These are phyloP conservation scores for Lordiphosa fenestrarum DNA, from an alignment of 2,888 invertebrate species.

Conservation along the genomic window DNA sequence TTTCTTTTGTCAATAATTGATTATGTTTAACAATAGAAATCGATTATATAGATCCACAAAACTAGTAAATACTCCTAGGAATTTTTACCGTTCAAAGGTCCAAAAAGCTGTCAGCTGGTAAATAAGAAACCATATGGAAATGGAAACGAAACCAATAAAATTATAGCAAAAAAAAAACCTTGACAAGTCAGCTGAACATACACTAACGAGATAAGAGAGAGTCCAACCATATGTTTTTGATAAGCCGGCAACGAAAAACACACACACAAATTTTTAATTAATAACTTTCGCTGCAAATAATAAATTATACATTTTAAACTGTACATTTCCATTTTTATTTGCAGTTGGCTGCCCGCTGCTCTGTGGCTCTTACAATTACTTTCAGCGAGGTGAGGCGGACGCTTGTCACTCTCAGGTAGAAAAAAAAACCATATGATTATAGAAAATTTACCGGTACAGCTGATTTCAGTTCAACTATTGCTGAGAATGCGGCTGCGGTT, in stretches of 20 bases:
- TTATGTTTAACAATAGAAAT: too few species aligned
- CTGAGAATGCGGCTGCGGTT: constrained; percentile 3
- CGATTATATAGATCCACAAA: too few species aligned
- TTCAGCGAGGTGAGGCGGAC: background rate
- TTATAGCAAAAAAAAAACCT: constrained; percentile 33
- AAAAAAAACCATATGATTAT: constrained; percentile 58
- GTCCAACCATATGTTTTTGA: constrained; percentile 67
- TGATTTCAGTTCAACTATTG: constrained; percentile 64
- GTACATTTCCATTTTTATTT: constrained; percentile 41
- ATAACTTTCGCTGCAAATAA: constrained; percentile 47
- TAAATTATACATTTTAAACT: constrained; percentile 39
- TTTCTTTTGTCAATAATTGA: too few species aligned
- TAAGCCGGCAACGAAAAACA: constrained; percentile 33
- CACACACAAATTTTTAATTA: background rate
- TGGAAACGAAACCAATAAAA: background rate
- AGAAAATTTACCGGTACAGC: constrained; percentile 69
- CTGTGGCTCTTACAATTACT: background rate
- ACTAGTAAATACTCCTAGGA: too few species aligned
- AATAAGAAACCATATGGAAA: background rate
- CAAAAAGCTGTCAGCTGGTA: constrained; percentile 53
- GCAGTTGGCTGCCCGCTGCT: constrained; percentile 3
- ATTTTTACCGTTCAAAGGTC: constrained; percentile 1
- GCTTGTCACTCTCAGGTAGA: constrained; percentile 41
- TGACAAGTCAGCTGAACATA: constrained; percentile 52
- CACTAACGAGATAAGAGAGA: constrained; percentile 45